Evolutionary conservation across 2,888 invertebrate genomes (phyloP), one percentile per base, ranked within the genome.

Genomic region (Dynastes hyllus): DNA sequence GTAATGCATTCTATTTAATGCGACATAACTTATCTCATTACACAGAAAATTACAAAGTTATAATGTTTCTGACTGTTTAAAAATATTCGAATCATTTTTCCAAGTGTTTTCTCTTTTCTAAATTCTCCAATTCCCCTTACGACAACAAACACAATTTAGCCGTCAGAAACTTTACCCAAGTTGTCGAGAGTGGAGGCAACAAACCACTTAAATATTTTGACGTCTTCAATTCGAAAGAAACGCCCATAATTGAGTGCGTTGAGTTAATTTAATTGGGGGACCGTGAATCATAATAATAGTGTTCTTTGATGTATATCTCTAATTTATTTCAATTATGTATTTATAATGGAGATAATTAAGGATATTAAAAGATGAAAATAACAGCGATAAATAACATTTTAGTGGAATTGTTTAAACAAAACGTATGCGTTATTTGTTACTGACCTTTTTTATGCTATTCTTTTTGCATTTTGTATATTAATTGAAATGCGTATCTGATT

Each of bases 251-350:
- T 58, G 45, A 67, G 40, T 67, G 51, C 51, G 69, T 6, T 29
- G 27, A 50, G 51, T 69, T 51, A 69, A 69, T 69, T 69, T 69
- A 69, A 69, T 69, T 51, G 40, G 27, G 22, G 50, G 27, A 51
- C 50, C 69, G 22, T 69, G 51, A 69, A 69, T 69, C 69, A 51
- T 69, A 29, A 29, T 51, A 69, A 69, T 69, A 40, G 50, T 67
- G 22, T 45, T 67, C 66, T 67, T 9, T 67, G 45, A 27, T 67
- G 66, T 67, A 22, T 67, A 67, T 45, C 55, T 58, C 55, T 58
- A 58, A 63, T 67, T 67, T 67, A 67, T 67, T 45, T 67, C 45
- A 45, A 67, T 67, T 67, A 67, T 67, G 45, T 8, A 22, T 4
- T 58, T 67, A 40, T 67, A 67, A 67, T n/a, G 40, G 45, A 40